These are phyloP conservation scores for Monoplex corrugatus DNA, from an alignment of 2,888 invertebrate species.

Conservation along the genomic window DNA sequence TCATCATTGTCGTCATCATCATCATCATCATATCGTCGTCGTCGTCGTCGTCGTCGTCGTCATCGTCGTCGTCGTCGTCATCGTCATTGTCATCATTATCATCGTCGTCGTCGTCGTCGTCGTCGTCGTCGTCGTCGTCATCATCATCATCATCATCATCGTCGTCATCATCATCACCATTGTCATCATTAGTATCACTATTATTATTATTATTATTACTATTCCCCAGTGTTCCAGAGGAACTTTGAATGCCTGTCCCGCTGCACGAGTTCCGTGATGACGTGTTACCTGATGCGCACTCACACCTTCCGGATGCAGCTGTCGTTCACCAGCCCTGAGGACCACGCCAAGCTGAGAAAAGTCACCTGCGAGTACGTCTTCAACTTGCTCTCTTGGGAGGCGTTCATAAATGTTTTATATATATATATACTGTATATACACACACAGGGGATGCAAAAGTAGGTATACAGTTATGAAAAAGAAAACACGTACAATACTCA, in stretches of 20 bases:
- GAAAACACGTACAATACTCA: no score
- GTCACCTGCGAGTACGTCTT: conserved; percentile 58
- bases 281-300: conserved; percentile 56
- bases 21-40: no score
- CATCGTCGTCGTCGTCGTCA: not conserved
- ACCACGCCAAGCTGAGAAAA: conserved; percentile 48
- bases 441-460: no score
- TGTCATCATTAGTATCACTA: no score
- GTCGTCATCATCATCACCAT: no score
- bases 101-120: conserved; percentile 9
- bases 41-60: no score
- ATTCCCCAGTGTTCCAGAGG: conserved; percentile 52
- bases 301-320: conserved; percentile 55
- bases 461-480: no score
- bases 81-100: not conserved
- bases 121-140: conserved; percentile 5
- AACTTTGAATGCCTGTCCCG: conserved; percentile 58
- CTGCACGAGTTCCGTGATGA: conserved; percentile 50
- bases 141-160: no score
- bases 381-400: not conserved
- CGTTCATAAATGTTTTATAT: no score
- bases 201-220: no score
- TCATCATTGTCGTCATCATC: no score
- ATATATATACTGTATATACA: not conserved
- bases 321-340: conserved; percentile 48